Percentiles rank a stretch among this genome's conserved stretches.
Conservation (phyloP, 1,140 invertebrate genomes). For the Lepidotrigona ventralis region DNA sequence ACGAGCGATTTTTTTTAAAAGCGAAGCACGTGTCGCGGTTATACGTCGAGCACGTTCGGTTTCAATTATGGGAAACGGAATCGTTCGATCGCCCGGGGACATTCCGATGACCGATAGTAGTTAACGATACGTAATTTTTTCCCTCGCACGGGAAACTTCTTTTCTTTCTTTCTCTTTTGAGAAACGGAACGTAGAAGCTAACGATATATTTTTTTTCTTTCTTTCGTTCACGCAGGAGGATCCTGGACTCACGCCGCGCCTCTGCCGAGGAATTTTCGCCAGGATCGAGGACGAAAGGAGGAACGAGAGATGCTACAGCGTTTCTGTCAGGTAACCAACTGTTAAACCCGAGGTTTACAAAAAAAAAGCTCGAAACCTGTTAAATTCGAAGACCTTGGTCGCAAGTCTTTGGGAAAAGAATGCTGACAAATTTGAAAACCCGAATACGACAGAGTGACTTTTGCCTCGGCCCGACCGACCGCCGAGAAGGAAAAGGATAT, state of each 20-base stretch:
- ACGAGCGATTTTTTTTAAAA: slow-evolving; percentile 52
- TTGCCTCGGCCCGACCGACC: too few species aligned
- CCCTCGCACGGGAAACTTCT: too few species aligned
- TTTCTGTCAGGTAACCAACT: slow-evolving; percentile 68
- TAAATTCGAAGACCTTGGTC: too few species aligned
- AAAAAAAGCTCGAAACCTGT: too few species aligned
- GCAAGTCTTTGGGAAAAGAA: too few species aligned
- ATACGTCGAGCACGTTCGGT: slow-evolving; percentile 40
- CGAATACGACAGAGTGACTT: too few species aligned
- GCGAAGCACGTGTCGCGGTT: slow-evolving; percentile 42
- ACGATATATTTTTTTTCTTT: background rate
- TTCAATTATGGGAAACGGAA: slow-evolving; percentile 56
- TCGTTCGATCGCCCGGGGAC: slow-evolving; percentile 19
- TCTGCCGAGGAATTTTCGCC: slow-evolving; percentile 78
- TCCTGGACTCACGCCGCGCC: slow-evolving; percentile 80
- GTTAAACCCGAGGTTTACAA: too few species aligned
- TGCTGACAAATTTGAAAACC: too few species aligned
- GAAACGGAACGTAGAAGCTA: background rate
- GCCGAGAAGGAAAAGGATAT: background rate
- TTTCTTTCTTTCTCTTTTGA: too few species aligned
- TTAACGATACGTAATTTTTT: slow-evolving; percentile 36
- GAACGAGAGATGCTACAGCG: slow-evolving; percentile 46
- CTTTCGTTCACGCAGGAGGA: slow-evolving; percentile 72
- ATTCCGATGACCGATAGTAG: slow-evolving; percentile 27
- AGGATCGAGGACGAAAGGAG: slow-evolving; percentile 68